phyloP scores from a whole-genome alignment of 2,113 vertebrate species.

The Erinaceus europaeus region DNA sequence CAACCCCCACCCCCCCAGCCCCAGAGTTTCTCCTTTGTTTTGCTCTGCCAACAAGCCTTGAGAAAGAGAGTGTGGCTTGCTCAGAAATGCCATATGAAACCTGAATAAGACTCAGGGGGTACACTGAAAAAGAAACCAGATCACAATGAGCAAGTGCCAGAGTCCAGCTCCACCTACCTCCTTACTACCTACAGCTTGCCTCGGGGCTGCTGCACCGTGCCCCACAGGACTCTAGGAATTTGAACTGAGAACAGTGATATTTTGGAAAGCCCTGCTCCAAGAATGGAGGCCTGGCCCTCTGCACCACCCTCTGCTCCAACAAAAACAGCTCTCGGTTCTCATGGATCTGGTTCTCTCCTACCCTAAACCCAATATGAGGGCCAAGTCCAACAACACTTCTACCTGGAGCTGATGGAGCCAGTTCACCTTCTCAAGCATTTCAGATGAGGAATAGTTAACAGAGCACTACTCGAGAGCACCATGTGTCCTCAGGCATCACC shows the following conservation, averaged over 20 bases:
- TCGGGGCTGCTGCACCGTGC: no score
- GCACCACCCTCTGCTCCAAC: neutral
- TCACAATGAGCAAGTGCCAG: conserved; percentile 60
- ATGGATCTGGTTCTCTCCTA: neutral
- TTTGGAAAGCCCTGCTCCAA: neutral
- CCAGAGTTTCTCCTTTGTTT: neutral
- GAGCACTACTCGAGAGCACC: neutral
- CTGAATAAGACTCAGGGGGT: no score
- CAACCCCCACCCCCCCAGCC: neutral
- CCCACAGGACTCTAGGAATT: no score
- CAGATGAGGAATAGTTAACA: neutral
- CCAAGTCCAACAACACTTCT: neutral
- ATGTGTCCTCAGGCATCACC: neutral
- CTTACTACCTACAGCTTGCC: no score
- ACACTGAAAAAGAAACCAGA: conserved; percentile 39
- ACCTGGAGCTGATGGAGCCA: neutral
- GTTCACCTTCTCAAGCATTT: neutral
- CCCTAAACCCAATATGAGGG: neutral
- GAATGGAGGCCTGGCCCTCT: neutral
- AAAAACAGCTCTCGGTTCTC: neutral
- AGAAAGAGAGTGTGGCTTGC: conserved; percentile 13
- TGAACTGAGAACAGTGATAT: neutral
- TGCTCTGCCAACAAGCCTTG: neutral
- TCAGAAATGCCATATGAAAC: no score
- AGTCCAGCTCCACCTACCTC: conserved; percentile 38